Evolutionary conservation across 2,113 vertebrate species (phyloP).

Genomic region (Prolemur simus): DNA sequence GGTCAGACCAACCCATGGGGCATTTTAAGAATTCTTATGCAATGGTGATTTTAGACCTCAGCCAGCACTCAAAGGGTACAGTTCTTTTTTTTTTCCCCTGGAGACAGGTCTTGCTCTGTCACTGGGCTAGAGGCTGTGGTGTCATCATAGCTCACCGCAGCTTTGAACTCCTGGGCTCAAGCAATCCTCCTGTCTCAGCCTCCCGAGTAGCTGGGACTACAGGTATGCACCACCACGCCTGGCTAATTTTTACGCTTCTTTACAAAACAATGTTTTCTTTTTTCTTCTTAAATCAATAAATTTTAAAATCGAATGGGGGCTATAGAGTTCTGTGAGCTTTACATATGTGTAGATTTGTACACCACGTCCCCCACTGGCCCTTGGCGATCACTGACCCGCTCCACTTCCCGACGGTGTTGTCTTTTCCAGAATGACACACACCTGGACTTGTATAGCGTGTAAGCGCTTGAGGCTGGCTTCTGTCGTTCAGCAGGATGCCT

Average conservation of each 20-base stretch:
- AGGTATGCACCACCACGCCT: fast-evolving
- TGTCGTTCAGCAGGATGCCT: too few species aligned
- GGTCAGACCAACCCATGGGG: background rate
- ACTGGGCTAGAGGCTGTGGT: background rate
- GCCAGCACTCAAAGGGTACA: background rate
- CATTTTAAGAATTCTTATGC: background rate
- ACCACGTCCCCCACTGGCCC: background rate
- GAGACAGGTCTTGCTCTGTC: background rate
- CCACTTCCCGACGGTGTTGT: fast-evolving
- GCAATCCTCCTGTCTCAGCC: background rate
- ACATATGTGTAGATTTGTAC: fast-evolving
- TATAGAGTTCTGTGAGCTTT: background rate
- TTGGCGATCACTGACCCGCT: fast-evolving
- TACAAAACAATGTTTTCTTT: background rate
- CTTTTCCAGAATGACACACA: background rate
- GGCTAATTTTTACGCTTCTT: background rate
- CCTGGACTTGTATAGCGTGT: fast-evolving
- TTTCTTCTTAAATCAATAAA: background rate
- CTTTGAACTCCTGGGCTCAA: background rate
- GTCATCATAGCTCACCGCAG: background rate
- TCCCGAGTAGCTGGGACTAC: background rate
- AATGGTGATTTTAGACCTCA: background rate
- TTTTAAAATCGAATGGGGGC: background rate
- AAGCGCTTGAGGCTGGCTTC: background rate
- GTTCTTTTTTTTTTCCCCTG: background rate